Percentiles rank a stretch among this genome's conserved stretches.
phyloP scores from a whole-genome alignment of 2,888 invertebrate species.

The Parthenolecanium corni region DNA sequence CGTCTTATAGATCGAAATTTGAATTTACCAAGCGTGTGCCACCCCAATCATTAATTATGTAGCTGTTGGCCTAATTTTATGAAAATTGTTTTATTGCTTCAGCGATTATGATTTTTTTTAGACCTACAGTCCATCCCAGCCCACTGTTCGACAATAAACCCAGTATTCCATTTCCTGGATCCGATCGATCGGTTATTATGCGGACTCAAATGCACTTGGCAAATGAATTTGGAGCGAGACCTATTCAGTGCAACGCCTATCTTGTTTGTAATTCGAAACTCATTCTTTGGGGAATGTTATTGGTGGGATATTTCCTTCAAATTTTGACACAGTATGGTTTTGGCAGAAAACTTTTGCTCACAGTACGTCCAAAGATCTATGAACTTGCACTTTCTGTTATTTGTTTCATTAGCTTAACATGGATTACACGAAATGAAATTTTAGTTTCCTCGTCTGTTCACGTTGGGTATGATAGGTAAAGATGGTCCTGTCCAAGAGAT shows the following conservation, averaged over 20 bases:
- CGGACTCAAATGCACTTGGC: conserved; percentile 68
- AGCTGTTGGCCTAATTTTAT: not conserved
- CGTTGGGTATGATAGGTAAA: conserved; percentile 55
- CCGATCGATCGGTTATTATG: conserved; percentile 70
- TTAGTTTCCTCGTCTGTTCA: conserved; percentile 57
- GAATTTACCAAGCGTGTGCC: not conserved
- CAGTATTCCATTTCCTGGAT: conserved; percentile 68
- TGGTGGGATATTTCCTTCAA: conserved; percentile 51
- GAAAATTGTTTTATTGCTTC: not conserved
- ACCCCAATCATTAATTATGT: not conserved
- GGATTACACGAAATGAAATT: not conserved
- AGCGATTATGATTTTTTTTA: not conserved
- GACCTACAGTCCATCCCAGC: conserved; percentile 7
- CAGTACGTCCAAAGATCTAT: conserved; percentile 40
- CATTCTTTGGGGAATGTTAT: conserved; percentile 49
- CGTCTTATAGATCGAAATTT: no score
- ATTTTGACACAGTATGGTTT: conserved; percentile 49
- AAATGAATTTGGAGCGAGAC: conserved; percentile 51
- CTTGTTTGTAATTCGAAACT: conserved; percentile 64
- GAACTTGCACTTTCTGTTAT: not conserved
- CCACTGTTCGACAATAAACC: conserved; percentile 40
- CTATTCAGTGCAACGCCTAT: conserved; percentile 52
- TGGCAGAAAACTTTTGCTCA: conserved; percentile 53
- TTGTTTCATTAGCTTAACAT: no score
- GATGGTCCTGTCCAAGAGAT: conserved; percentile 52